A percentile compares a stretch with the other conserved stretches of the same genome.
These are phyloP conservation scores for Copidosoma aretas DNA, from an alignment of 2,888 invertebrate genomes.

Conservation along the genomic window DNA sequence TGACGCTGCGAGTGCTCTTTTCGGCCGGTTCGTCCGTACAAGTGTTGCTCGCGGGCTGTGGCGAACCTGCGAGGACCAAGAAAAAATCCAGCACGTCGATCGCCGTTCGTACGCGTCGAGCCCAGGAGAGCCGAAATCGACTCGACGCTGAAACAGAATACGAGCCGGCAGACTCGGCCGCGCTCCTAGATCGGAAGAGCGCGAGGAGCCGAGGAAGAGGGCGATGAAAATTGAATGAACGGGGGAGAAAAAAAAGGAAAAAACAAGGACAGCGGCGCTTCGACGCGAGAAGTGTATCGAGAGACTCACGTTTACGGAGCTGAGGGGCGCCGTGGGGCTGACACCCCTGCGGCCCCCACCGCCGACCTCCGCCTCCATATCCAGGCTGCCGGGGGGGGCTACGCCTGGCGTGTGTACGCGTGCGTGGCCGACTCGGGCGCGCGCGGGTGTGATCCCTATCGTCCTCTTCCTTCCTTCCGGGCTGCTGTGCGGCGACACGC, in stretches of 20 bases:
- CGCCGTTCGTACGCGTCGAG: too few relatives aligned
- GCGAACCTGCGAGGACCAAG: too few relatives aligned
- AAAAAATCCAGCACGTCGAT: too few relatives aligned
- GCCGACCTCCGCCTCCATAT: constrained; percentile 59
- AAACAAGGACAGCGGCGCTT: background rate
- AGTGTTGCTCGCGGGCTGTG: too few relatives aligned
- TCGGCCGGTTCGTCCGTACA: too few relatives aligned
- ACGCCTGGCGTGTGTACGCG: constrained; percentile 29
- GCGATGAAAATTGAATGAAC: too few relatives aligned
- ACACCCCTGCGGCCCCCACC: constrained; percentile 59
- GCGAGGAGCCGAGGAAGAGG: too few relatives aligned
- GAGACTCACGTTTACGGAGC: constrained; percentile 58
- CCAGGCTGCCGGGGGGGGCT: constrained; percentile 53
- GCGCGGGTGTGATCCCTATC: background rate
- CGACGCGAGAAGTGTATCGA: constrained; percentile 1
- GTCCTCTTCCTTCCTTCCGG: background rate
- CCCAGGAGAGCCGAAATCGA: too few relatives aligned
- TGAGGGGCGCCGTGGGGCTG: constrained; percentile 56
- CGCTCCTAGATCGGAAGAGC: too few relatives aligned
- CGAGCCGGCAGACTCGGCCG: too few relatives aligned
- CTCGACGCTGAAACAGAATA: too few relatives aligned
- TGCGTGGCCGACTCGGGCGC: background rate
- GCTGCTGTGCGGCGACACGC: background rate
- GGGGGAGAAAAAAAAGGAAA: background rate
- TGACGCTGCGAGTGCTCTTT: too few relatives aligned